phyloP scores from a whole-genome alignment of 2,113 vertebrate species.

The Bos indicus region DNA sequence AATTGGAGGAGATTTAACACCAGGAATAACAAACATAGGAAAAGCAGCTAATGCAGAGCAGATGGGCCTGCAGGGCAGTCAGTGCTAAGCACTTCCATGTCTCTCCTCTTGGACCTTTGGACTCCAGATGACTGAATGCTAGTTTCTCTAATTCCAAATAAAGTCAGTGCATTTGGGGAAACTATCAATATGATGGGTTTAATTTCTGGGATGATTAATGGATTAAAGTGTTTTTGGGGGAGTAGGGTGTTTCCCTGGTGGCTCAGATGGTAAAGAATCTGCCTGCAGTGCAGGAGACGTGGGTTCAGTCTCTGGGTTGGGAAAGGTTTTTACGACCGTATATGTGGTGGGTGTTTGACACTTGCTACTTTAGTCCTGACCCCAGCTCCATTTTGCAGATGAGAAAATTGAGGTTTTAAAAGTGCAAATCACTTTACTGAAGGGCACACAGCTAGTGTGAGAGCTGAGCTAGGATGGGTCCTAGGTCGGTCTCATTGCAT shows the following conservation, averaged over 20 bases:
- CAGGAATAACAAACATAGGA: constrained; percentile 73
- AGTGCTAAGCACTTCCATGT: background rate
- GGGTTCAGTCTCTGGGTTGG: background rate
- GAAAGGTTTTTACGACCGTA: background rate
- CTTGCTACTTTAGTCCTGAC: background rate
- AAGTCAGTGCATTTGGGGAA: background rate
- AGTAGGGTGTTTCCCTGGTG: background rate
- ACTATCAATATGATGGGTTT: background rate
- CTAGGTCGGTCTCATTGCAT: background rate
- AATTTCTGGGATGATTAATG: background rate
- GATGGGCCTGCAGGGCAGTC: constrained; percentile 43
- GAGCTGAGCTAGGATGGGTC: background rate
- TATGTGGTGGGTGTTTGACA: background rate
- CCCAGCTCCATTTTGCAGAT: background rate
- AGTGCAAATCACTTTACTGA: background rate
- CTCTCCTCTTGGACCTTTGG: background rate
- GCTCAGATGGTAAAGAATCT: background rate
- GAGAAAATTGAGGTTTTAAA: background rate
- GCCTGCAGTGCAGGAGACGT: background rate
- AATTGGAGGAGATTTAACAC: constrained; percentile 33
- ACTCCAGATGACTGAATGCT: background rate
- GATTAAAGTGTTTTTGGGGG: background rate
- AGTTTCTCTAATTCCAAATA: background rate
- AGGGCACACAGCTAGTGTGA: background rate
- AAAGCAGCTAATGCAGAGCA: constrained; percentile 69